A percentile compares a stretch with the other conserved stretches of the same genome.
Conservation (phyloP, 2,888 invertebrate genomes). For the Trichopoda pennipes region DNA sequence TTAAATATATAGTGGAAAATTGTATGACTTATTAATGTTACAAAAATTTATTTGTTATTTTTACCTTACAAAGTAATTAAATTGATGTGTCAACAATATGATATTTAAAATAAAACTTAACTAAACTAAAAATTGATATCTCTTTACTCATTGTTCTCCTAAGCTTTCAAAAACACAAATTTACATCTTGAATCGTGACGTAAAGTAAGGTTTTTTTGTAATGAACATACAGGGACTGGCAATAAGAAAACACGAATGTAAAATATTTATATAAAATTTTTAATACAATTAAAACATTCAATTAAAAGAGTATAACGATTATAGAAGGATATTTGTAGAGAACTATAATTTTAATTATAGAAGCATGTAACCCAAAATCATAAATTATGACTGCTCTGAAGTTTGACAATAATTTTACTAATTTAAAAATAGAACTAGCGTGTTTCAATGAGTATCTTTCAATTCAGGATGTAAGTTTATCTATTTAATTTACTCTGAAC, state of each 20-base stretch:
- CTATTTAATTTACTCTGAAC: no score
- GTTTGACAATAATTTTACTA: no score
- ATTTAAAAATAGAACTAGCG: no score
- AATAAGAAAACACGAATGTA: neutral
- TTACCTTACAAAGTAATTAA: slow-evolving; percentile 13
- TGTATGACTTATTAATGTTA: slow-evolving; percentile 45
- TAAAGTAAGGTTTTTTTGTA: slow-evolving; percentile 1
- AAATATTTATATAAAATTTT: neutral
- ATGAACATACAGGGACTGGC: neutral
- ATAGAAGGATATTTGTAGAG: no score
- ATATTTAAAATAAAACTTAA: slow-evolving; percentile 25
- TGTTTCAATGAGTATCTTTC: no score
- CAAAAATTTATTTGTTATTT: slow-evolving; percentile 11
- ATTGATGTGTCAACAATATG: slow-evolving; percentile 3
- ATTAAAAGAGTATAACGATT: no score
- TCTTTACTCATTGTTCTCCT: neutral
- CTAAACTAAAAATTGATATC: neutral
- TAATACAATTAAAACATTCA: no score
- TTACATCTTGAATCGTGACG: slow-evolving; percentile 58
- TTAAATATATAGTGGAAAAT: slow-evolving; percentile 27
- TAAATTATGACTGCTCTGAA: no score
- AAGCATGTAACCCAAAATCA: no score
- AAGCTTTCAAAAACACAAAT: slow-evolving; percentile 38
- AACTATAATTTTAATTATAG: no score
- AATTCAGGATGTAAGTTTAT: no score